Evolutionary conservation across 2,888 invertebrate genomes (phyloP).

Genomic region (Girardia tigrina): DNA sequence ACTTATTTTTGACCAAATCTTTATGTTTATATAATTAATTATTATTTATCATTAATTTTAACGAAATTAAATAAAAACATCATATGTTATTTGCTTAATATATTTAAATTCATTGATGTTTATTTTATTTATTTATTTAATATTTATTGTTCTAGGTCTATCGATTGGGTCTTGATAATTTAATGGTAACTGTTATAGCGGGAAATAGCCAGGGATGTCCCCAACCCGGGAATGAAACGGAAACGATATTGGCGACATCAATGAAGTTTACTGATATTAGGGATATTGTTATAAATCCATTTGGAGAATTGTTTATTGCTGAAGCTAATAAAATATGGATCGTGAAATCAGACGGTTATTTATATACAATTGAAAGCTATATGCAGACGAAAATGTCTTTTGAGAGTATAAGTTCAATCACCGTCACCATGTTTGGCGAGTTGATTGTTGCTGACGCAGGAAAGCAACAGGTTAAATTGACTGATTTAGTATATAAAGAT

Average conservation of each 20-base stretch:
- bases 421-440: constrained; percentile 56
- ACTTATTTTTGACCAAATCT: no score
- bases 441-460: constrained; percentile 83
- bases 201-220: constrained; percentile 86
- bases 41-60: no score
- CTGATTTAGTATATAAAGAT: background rate
- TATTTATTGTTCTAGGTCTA: constrained; percentile 26
- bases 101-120: background rate
- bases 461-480: constrained; percentile 55
- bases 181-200: constrained; percentile 70
- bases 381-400: background rate
- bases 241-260: constrained; percentile 47
- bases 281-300: constrained; percentile 73
- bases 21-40: no score
- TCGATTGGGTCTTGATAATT: constrained; percentile 56
- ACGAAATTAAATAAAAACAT: background rate
- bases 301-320: constrained; percentile 77
- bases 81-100: background rate
- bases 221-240: background rate
- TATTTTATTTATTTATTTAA: background rate
- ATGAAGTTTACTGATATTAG: constrained; percentile 34
- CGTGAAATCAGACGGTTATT: constrained; percentile 48
- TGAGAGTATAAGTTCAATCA: background rate
- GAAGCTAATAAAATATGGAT: constrained; percentile 79
- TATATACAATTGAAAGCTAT: background rate